Percentiles rank a stretch among this genome's conserved stretches.
These are phyloP conservation scores for Sarcophilus harrisii DNA, from an alignment of 2,797 vertebrate genomes.

Conservation along the genomic window DNA sequence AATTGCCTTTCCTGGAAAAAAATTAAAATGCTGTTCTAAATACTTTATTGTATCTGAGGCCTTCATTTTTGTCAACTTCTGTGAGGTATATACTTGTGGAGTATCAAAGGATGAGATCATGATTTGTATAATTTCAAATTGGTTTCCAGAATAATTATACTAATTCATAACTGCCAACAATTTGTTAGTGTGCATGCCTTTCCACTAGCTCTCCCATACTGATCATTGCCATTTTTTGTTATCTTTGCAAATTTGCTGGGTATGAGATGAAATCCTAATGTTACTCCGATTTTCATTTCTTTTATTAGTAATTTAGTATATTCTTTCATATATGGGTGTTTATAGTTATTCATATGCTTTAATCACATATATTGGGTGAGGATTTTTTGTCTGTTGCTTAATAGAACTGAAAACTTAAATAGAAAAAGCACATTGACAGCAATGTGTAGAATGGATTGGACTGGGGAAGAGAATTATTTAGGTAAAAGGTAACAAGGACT, in stretches of 20 bases:
- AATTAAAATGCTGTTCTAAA: not conserved
- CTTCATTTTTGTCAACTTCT: not conserved
- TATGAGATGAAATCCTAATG: not conserved
- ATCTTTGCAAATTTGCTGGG: not conserved
- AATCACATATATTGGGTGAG: not conserved
- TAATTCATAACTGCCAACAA: not conserved
- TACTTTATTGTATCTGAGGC: not conserved
- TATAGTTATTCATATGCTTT: not conserved
- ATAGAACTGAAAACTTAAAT: not conserved
- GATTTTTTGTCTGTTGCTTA: not conserved
- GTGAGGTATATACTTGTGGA: not conserved
- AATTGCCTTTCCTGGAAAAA: no score
- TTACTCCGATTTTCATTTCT: not conserved
- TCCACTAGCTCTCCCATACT: not conserved
- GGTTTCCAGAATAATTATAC: not conserved
- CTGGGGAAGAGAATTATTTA: not conserved
- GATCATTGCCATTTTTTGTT: not conserved
- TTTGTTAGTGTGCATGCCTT: not conserved
- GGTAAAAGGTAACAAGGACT: not conserved
- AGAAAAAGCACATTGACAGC: no score
- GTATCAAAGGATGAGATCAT: constrained; percentile 10
- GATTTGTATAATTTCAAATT: constrained; percentile 18
- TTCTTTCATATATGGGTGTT: not conserved
- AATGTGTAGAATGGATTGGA: not conserved
- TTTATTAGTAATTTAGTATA: not conserved